Conservation (phyloP, 2,113 vertebrate genomes). For the Maylandia zebra region DNA sequence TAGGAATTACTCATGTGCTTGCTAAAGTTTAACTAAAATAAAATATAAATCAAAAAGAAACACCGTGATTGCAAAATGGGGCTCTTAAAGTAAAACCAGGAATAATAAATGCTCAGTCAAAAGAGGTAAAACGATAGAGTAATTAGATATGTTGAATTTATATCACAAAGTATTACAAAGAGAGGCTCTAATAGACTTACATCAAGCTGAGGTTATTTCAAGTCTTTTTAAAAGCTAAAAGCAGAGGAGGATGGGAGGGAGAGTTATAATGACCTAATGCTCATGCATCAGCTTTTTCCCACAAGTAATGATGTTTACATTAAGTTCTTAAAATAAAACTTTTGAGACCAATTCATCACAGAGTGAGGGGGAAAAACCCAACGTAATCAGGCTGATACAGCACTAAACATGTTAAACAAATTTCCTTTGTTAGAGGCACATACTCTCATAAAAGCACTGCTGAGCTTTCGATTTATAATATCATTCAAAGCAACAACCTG, state of each 20-base stretch:
- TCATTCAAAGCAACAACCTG: not conserved
- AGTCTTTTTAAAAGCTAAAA: not conserved
- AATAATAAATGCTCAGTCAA: not conserved
- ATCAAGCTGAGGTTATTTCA: not conserved
- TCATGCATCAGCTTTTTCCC: not conserved
- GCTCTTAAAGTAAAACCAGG: not conserved
- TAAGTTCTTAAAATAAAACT: slow-evolving; percentile 9
- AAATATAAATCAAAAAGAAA: not conserved
- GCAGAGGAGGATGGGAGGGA: not conserved
- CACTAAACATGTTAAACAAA: not conserved
- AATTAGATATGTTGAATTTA: not conserved
- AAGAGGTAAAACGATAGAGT: not conserved
- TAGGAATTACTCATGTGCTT: not conserved
- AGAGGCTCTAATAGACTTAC: not conserved
- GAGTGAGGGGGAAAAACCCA: not conserved
- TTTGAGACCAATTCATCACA: not conserved
- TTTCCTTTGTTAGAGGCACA: not conserved
- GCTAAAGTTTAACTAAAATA: not conserved
- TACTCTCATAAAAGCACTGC: not conserved
- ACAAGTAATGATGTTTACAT: not conserved
- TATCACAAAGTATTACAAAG: not conserved
- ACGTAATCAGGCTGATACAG: not conserved
- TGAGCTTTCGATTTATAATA: not conserved
- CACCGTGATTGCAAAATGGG: not conserved
- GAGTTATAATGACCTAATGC: not conserved